phyloP scores from a whole-genome alignment of 2,113 vertebrate species.

The Malurus cyaneus region DNA sequence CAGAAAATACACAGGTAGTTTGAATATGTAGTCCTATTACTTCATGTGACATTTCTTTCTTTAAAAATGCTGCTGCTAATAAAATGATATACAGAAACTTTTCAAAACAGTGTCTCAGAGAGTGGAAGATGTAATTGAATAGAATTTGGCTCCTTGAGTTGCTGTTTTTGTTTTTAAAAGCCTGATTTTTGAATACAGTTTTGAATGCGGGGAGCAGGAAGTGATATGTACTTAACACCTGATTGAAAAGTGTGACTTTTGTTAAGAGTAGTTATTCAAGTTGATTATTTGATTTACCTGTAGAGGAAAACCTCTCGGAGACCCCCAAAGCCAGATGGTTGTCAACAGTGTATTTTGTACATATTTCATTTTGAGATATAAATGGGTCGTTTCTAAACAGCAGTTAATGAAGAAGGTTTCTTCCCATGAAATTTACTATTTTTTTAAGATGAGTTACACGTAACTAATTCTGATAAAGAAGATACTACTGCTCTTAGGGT shows the following conservation, averaged over 20 bases:
- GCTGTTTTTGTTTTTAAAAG: neutral
- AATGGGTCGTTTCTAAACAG: neutral
- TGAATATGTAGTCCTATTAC: neutral
- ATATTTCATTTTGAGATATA: neutral
- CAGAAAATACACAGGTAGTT: neutral
- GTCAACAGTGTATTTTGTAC: neutral
- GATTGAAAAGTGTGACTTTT: neutral
- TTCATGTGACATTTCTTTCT: neutral
- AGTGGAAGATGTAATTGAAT: neutral
- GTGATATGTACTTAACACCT: neutral
- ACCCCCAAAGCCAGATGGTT: neutral
- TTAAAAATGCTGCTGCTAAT: conserved; percentile 6
- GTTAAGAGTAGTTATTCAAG: neutral
- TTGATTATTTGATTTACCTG: neutral
- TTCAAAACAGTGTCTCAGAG: neutral
- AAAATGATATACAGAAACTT: neutral
- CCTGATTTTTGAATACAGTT: neutral
- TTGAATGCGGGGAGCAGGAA: neutral
- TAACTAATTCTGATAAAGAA: neutral
- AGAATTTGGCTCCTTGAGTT: neutral
- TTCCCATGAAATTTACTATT: neutral
- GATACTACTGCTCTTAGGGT: neutral
- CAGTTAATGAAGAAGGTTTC: neutral
- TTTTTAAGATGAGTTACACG: neutral
- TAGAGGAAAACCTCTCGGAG: neutral